Evolutionary conservation across 2,797 vertebrate species (phyloP), one percentile per base, ranked within the genome.

Genomic region (Limosa lapponica): DNA sequence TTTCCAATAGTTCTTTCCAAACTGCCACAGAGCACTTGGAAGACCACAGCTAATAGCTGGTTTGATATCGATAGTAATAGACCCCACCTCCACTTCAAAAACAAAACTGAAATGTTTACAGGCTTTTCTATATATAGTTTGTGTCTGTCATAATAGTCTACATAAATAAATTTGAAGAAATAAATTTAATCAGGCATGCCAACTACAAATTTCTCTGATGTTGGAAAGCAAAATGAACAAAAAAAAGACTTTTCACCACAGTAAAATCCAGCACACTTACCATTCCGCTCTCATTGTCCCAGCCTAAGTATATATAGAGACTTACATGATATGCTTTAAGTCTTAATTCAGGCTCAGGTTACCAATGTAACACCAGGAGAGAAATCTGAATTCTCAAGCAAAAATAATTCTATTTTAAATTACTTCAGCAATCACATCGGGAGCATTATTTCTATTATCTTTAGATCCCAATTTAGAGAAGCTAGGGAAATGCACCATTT

Each of bases 131-230:
- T 87, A 79, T 75, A 90, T 75, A 93, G 83, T 27, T 62, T 62
- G 37, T 48, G 43, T 57, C 87, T 90, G 80, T 81, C 70, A 36
- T 49, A 67, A 81, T 54, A 84, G 80, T 48, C 37, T 69, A 81
- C 59, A 85, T 39, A 90, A 87, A 87, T 80, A 87, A 66, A 88
- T 48, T 15, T 82, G 69, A 95, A 93, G 64, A 80, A 87, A 69
- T 74, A 72, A 81, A 90, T 81, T 84, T 87, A 72, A 80, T 64
- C 70, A 88, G 54, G 30, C n/a, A 44, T 24, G 70, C n/a, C 82
- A 83, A 71, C 73, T 61, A 70, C 66, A 87, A 90, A 77, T 32
- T 84, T 58, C 69, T 90, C 65, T 62, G 66, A 89, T 27, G 48
- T 4, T 62, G 30, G 22, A 72, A 82, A 91, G 57, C n/a, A 61